These are phyloP conservation scores for Nomada ruficornis DNA, from an alignment of 2,888 invertebrate genomes.

Conservation along the genomic window DNA sequence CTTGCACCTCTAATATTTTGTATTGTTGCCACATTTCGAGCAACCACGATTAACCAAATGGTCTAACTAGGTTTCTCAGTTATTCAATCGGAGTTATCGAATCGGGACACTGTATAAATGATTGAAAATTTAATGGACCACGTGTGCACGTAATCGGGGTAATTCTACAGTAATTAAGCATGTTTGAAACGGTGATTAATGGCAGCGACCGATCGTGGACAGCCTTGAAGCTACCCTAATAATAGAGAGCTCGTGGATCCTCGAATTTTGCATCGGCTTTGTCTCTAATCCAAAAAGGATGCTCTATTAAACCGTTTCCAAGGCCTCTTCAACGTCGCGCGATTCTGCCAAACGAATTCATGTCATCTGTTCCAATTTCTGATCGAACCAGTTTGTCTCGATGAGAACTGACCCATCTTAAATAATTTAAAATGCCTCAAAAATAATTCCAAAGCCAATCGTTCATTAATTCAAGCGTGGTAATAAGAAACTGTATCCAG, in stretches of 20 bases:
- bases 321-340: slow-evolving; percentile 38
- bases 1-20: neutral
- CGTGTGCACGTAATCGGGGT: neutral
- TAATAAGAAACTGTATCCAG: no score
- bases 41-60: neutral
- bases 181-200: slow-evolving; percentile 34
- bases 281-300: slow-evolving; percentile 61
- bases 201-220: slow-evolving; percentile 6
- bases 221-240: slow-evolving; percentile 42
- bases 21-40: no score
- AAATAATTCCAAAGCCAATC: no score
- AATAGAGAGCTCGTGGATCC: slow-evolving; percentile 47
- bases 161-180: slow-evolving; percentile 34
- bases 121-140: no score
- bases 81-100: neutral
- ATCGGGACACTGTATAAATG: neutral
- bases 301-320: slow-evolving; percentile 50
- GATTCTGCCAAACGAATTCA: slow-evolving; percentile 54
- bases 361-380: slow-evolving; percentile 43
- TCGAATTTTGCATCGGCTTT: slow-evolving; percentile 52
- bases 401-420: neutral
- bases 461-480: no score
- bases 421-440: no score
- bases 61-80: neutral
- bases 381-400: slow-evolving; percentile 19